Base-by-base conservation (phyloP, 2,797 vertebrate species). In the Neoniphon sammara region DNA sequence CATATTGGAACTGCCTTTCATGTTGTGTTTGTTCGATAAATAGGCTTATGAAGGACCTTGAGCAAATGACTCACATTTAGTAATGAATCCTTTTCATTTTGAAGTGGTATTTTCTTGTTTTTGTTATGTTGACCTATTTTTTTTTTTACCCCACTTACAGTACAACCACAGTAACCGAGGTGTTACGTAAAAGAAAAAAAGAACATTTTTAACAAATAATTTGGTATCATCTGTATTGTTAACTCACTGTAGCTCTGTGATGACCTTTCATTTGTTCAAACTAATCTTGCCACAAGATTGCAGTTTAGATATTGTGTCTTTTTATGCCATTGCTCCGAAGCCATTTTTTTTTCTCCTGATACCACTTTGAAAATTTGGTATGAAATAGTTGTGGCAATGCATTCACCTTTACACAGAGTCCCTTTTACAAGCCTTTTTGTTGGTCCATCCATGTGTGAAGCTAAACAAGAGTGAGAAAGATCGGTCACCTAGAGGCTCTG, bases 401-500 rank as follows among this genome's bases (percentile, higher is more conserved):
- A 63, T 47, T 30, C 4, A 42, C 49, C 31, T 25, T 11, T n/a
- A 58, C 30, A 52, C 34, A 5, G 53, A 52, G 36, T 70, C 53
- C 65, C 44, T 63, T n/a, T n/a, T 7, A 18, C 30, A 58, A 46
- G 7, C 70, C 23, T 66, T 15, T 57, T 75, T 72, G 11, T 52
- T 20, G 14, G 4, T 50, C 20, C 10, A 63, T 72, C 55, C 55
- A 10, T 80, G 55, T 73, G 55, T 73, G 27, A 60, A 75, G 56
- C 52, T 67, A 62, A 76, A 73, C 49, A 20, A 65, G 62, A 64
- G 34, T 17, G 50, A 57, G 63, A 85, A 59, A 55, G 55, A 84
- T 62, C 61, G 73, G 66, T 71, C 56, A 57, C 55, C 66, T 66
- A 18, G 0, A 46, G 71, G 64, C n/a, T 59, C 27, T 70, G 42